phyloP scores from a whole-genome alignment of 2,888 invertebrate genomes.

The Diadromus collaris region DNA sequence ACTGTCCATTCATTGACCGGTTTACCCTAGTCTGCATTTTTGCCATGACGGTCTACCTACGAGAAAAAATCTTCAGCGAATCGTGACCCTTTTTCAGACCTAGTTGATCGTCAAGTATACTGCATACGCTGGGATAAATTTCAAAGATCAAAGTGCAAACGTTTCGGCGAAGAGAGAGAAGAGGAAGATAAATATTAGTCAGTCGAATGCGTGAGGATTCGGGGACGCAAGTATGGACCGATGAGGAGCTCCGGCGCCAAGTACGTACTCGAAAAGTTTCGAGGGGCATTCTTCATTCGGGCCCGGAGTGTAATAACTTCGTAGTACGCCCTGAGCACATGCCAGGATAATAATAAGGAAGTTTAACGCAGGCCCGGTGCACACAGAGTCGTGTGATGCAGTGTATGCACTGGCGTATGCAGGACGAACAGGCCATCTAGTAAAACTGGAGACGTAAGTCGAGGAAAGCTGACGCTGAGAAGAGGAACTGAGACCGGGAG shows the following conservation, averaged over 20 bases:
- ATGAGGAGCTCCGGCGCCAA: constrained; percentile 18
- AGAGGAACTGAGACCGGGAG: constrained; percentile 10
- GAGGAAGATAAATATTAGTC: constrained; percentile 26
- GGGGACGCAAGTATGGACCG: background rate
- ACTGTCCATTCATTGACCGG: too few species aligned
- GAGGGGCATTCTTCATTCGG: constrained; percentile 23
- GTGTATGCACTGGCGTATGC: background rate
- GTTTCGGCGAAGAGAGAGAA: background rate
- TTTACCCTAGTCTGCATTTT: background rate
- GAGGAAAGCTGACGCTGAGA: constrained; percentile 20
- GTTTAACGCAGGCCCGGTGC: constrained; percentile 12
- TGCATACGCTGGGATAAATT: background rate
- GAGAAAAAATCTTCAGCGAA: background rate
- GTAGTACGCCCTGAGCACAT: constrained; percentile 30
- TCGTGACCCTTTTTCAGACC: background rate
- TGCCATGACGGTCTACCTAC: background rate
- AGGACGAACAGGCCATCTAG: constrained; percentile 15
- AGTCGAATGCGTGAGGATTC: constrained; percentile 7
- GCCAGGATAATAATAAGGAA: constrained; percentile 47
- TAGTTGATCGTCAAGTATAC: background rate
- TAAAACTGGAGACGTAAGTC: constrained; percentile 37
- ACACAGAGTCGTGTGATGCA: constrained; percentile 4
- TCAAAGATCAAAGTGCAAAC: background rate
- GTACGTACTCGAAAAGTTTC: constrained; percentile 25
- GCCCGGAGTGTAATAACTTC: constrained; percentile 19